Evolutionary conservation across 2,888 invertebrate species (phyloP).

Genomic region (Fabriciana adippe): DNA sequence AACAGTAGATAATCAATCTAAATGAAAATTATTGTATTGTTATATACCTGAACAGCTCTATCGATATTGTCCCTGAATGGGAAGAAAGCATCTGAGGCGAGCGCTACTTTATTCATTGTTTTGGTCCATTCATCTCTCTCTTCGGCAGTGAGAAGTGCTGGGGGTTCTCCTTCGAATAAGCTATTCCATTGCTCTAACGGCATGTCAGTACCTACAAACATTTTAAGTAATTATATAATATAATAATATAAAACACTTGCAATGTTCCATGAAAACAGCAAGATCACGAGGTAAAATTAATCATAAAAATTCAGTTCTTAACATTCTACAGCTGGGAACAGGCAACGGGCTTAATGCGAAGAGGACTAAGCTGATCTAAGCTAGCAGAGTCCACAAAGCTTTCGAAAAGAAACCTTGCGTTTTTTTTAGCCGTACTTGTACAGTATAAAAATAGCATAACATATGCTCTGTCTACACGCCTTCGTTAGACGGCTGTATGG

Average conservation of each 20-base stretch:
- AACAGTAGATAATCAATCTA: too few species aligned
- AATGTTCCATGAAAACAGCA: not conserved
- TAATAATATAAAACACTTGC: not conserved
- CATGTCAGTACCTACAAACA: conserved; percentile 88
- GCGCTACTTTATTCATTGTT: conserved; percentile 88
- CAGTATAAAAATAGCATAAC: too few species aligned
- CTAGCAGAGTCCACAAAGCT: too few species aligned
- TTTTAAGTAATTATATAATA: not conserved
- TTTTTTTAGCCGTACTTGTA: too few species aligned
- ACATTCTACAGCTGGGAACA: too few species aligned
- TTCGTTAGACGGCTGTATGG: too few species aligned
- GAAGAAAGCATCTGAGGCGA: conserved; percentile 99
- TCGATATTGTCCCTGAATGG: conserved; percentile 99
- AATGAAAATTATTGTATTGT: conserved; percentile 40
- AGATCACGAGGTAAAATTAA: too few species aligned
- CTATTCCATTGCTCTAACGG: conserved; percentile 87
- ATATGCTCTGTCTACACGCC: too few species aligned
- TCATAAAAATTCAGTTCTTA: too few species aligned
- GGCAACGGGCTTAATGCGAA: too few species aligned
- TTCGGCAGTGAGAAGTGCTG: conserved; percentile 85
- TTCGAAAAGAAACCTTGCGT: too few species aligned
- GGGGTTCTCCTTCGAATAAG: conserved; percentile 85
- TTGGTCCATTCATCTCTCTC: conserved; percentile 87
- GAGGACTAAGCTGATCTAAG: too few species aligned
- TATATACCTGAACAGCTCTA: conserved; percentile 89